Evolutionary conservation across 2,113 vertebrate species (phyloP).

Genomic region (Crotalus horridus): DNA sequence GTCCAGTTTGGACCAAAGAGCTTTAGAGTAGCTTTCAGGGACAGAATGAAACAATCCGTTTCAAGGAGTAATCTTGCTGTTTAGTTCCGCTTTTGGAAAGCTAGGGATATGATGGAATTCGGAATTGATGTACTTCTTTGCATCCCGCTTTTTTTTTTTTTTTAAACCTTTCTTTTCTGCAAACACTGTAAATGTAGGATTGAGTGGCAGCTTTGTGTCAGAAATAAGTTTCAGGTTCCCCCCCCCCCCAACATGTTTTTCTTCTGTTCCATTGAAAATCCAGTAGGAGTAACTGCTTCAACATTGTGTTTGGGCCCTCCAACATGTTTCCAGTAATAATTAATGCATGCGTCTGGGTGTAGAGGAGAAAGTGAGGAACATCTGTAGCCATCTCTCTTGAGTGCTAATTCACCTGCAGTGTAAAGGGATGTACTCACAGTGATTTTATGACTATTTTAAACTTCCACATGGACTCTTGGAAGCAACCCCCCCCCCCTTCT

Average conservation of each 20-base stretch:
- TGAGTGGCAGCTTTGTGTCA: slow-evolving; percentile 85
- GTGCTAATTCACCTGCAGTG: background rate
- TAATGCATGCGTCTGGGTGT: too few species aligned
- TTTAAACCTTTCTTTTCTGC: slow-evolving; percentile 73
- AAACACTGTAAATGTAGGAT: slow-evolving; percentile 87
- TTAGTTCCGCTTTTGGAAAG: slow-evolving; percentile 79
- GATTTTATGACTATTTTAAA: background rate
- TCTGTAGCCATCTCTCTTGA: too few species aligned
- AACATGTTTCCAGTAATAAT: too few species aligned
- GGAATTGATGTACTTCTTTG: slow-evolving; percentile 84
- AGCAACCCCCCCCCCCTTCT: too few species aligned
- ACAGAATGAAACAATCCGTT: slow-evolving; percentile 53
- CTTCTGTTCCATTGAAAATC: slow-evolving; percentile 57
- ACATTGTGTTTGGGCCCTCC: slow-evolving; percentile 55
- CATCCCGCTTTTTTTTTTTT: slow-evolving; percentile 78
- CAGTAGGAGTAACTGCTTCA: slow-evolving; percentile 50
- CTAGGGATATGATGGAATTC: slow-evolving; percentile 83
- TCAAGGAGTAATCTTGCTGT: slow-evolving; percentile 62
- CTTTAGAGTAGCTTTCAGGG: slow-evolving; percentile 48
- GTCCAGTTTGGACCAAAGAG: slow-evolving; percentile 59
- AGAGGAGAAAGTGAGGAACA: background rate
- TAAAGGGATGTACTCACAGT: background rate
- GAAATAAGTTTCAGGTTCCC: slow-evolving; percentile 63
- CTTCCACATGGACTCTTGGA: background rate
- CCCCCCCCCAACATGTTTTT: slow-evolving; percentile 69